These are phyloP conservation scores for Spermophilus dauricus DNA, from an alignment of 2,113 vertebrate genomes.

Conservation along the genomic window DNA sequence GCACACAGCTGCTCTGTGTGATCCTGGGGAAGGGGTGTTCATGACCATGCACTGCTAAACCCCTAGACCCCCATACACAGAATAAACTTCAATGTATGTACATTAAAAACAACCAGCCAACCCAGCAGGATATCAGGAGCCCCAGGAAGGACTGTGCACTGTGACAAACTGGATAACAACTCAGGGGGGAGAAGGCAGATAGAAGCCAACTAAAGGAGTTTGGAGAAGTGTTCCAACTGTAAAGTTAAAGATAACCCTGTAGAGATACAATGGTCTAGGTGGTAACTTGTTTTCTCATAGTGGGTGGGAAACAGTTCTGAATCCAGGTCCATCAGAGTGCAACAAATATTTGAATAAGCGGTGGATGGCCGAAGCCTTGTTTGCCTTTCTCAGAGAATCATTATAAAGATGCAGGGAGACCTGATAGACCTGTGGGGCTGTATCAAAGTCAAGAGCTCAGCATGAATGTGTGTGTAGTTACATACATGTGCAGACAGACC, in stretches of 20 bases:
- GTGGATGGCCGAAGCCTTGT: not conserved
- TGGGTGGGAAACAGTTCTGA: not conserved
- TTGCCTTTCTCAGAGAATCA: not conserved
- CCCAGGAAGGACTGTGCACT: not conserved
- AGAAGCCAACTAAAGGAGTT: not conserved
- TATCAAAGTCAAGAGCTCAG: not conserved
- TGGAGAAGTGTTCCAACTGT: not conserved
- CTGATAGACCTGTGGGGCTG: fast-evolving
- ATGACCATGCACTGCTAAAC: not conserved
- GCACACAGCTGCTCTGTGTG: not conserved
- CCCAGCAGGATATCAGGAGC: not conserved
- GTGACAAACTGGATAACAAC: not conserved
- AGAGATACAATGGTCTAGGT: not conserved
- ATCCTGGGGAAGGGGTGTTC: not conserved
- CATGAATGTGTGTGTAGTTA: too few relatives aligned
- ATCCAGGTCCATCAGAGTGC: fast-evolving
- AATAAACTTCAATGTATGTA: not conserved
- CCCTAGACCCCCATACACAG: not conserved
- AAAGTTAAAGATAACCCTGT: not conserved
- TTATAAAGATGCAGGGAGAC: not conserved
- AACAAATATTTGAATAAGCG: not conserved
- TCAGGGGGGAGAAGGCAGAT: too few relatives aligned
- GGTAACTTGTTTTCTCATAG: not conserved
- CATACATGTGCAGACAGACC: too few relatives aligned
- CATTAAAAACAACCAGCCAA: not conserved